Base-by-base conservation (phyloP, 2,113 vertebrate species). In the Chaetops frenatus region DNA sequence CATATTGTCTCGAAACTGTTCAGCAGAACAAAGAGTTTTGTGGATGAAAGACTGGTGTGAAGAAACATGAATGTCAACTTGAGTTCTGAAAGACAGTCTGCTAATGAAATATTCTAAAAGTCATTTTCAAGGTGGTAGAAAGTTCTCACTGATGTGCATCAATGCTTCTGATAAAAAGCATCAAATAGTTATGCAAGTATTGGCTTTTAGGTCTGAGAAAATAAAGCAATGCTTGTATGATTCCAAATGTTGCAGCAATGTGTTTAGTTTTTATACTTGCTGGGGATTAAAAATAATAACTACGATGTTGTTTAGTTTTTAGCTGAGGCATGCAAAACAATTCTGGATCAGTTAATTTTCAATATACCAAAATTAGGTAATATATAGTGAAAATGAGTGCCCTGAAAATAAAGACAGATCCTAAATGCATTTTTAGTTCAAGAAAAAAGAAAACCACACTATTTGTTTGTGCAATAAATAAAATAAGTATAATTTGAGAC, bases 31-130 rank as follows among this genome's bases (percentile, higher is more conserved):
- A 98, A 98, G 96, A 89, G 81, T 96, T 98, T 97, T 97, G 95
- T 96, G 96, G 97, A 97, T 98, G 97, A 98, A 98, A 98, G 98
- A 92, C 96, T 96, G 92, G 97, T 97, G 95, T 97, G 97, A 98
- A 98, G 97, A 97, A 98, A 98, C 96, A 95, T 96, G 97, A 97
- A 98, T 97, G 97, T 98, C 97, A 98, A 96, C 97, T 95, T 96
- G 88, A 96, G 92, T 96, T 98, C 96, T 96, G 97, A 98, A 98
- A 98, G 97, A 97, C 97, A 98, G 97, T 96, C 96, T 97, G 97
- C 97, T 98, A 98, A 98, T 98, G 97, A 98, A 98, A 98, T 98
- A 98, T 97, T 97, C 97, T 98, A 97, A 98, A 98, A 98, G 97
- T 98, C 97, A 98, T 98, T 98, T 98, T 97, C 97, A 98, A 98